Conservation (phyloP, 2,113 vertebrate genomes). For the Saccopteryx leptura region DNA sequence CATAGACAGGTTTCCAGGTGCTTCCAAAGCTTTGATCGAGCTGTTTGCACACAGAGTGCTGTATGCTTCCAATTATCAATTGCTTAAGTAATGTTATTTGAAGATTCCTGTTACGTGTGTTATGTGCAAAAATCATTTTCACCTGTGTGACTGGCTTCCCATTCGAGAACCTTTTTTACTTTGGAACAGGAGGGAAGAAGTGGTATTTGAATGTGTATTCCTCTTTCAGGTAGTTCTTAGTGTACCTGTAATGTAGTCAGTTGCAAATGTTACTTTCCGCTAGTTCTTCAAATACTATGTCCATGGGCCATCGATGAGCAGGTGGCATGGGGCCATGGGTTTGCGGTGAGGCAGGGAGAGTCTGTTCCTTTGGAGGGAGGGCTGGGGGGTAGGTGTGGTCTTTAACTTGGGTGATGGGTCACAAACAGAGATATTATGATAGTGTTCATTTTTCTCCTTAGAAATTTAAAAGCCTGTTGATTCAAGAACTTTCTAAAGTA, state of each 20-base stretch:
- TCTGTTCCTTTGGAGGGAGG: not conserved
- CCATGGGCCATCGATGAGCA: rapidly evolving
- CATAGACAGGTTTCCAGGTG: not conserved
- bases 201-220: not conserved
- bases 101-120: not conserved
- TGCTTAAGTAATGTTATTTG: not conserved
- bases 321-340: rapidly evolving
- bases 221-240: not conserved
- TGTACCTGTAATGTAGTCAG: rapidly evolving
- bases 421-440: not conserved
- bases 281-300: rapidly evolving
- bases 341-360: rapidly evolving
- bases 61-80: not conserved
- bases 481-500: conserved; percentile 97
- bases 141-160: not conserved
- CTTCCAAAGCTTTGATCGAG: not conserved
- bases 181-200: not conserved
- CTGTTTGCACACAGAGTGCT: not conserved
- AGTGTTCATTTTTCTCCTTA: conserved; percentile 81
- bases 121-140: not conserved
- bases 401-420: not conserved
- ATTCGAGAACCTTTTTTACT: not conserved
- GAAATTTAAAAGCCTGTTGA: conserved; percentile 99
- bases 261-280: rapidly evolving
- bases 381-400: rapidly evolving